These are phyloP conservation scores for Spheniscus mendiculus DNA, from an alignment of 2,113 vertebrate genomes.

Conservation along the genomic window DNA sequence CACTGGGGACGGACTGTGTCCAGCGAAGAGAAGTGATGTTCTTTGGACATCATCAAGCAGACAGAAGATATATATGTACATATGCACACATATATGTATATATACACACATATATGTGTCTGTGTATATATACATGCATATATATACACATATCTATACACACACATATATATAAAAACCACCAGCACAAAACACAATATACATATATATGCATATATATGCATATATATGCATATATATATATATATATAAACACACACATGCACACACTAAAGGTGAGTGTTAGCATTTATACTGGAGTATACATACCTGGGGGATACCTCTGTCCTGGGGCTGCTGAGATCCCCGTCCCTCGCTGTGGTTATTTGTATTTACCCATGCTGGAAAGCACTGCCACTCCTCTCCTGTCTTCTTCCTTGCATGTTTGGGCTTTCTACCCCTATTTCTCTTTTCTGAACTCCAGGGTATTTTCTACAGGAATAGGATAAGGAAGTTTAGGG, in stretches of 20 bases:
- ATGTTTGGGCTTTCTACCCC: not conserved
- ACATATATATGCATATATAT: no score
- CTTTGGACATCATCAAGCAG: not conserved
- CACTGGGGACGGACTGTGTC: not conserved
- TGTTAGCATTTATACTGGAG: not conserved
- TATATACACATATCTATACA: not conserved
- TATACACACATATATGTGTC: not conserved
- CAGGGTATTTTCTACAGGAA: not conserved
- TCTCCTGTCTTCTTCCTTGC: not conserved
- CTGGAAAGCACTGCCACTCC: not conserved
- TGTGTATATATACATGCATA: no score
- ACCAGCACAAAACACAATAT: not conserved
- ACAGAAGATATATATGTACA: not conserved
- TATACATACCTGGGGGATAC: not conserved
- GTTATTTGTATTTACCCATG: not conserved
- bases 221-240: no score
- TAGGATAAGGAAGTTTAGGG: not conserved
- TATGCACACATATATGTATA: not conserved
- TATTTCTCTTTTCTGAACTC: not conserved
- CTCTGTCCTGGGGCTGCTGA: not conserved
- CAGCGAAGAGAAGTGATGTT: not conserved
- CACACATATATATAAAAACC: not conserved
- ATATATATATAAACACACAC: no score
- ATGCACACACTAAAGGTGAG: fast-evolving
- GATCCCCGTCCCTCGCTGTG: not conserved